phyloP scores from a whole-genome alignment of 2,888 invertebrate genomes.

The Harmothoe impar region DNA sequence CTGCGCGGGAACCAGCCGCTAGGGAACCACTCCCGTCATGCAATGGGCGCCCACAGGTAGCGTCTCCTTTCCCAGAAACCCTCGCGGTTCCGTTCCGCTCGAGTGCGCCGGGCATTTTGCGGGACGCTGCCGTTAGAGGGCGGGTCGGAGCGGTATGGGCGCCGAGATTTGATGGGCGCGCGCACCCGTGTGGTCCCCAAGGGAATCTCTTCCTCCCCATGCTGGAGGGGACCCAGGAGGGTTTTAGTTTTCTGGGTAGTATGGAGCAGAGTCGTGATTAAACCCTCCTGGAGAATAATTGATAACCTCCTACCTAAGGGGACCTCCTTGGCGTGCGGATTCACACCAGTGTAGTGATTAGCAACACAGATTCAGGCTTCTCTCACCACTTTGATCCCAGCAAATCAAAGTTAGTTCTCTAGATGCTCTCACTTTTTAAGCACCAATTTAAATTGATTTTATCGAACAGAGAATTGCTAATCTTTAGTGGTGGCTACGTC shows the following conservation, averaged over 20 bases:
- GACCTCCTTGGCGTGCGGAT: not conserved
- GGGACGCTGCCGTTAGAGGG: slow-evolving; percentile 21
- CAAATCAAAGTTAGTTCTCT: slow-evolving; percentile 52
- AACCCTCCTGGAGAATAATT: slow-evolving; percentile 18
- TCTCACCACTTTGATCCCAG: not conserved
- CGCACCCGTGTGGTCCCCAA: not conserved
- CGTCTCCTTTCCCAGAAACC: too few species aligned
- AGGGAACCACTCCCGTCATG: slow-evolving; percentile 19
- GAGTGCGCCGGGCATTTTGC: not conserved
- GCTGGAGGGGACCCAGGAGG: not conserved
- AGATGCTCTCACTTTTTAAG: not conserved
- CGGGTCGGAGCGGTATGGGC: not conserved
- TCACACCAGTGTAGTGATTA: not conserved
- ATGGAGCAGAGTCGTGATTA: not conserved
- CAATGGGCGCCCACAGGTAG: not conserved
- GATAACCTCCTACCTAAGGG: not conserved
- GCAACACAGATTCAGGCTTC: not conserved
- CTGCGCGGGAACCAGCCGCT: not conserved
- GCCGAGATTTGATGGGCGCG: slow-evolving; percentile 19
- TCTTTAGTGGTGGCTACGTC: not conserved
- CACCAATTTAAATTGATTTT: slow-evolving; percentile 33
- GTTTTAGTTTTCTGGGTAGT: not conserved
- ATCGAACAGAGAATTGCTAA: not conserved
- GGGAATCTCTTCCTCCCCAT: not conserved
- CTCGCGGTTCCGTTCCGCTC: not conserved